Percentiles rank a stretch among this genome's conserved stretches.
Conservation (phyloP, 1,140 invertebrate species). For the Gonioctena quinquepunctata region DNA sequence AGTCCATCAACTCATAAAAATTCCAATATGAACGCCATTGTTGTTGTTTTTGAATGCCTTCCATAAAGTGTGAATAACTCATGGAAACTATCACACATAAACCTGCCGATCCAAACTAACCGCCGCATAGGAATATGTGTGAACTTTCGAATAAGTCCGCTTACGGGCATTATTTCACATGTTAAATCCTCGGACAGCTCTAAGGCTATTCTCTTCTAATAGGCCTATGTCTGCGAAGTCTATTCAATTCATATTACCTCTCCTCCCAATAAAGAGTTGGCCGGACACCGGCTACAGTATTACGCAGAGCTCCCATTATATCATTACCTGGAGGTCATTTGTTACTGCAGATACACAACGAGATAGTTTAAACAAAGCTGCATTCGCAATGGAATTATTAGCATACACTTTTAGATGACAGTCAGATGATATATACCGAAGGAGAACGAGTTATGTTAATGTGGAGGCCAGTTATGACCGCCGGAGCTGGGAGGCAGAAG, state of each 20-base stretch:
- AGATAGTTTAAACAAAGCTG: conserved; percentile 50
- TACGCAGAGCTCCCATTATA: conserved; percentile 39
- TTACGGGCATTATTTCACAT: not conserved
- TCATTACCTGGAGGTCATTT: conserved; percentile 39
- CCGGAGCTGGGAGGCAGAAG: conserved; percentile 39
- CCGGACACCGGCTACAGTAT: conserved; percentile 21
- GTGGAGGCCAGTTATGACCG: conserved; percentile 40
- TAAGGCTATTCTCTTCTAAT: conserved; percentile 8
- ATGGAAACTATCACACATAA: conserved; percentile 2
- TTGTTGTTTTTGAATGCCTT: too few relatives aligned
- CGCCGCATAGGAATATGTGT: conserved; percentile 1
- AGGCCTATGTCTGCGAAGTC: not conserved
- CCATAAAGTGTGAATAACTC: too few relatives aligned
- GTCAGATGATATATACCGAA: conserved; percentile 54
- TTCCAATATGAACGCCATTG: too few relatives aligned
- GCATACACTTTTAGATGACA: conserved; percentile 56
- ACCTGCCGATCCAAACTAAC: not conserved
- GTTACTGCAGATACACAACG: conserved; percentile 38
- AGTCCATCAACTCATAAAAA: too few relatives aligned
- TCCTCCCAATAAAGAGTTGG: conserved; percentile 8
- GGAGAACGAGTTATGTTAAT: conserved; percentile 55
- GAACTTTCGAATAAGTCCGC: not conserved
- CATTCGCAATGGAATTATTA: conserved; percentile 53
- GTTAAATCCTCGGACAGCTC: not conserved
- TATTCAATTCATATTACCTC: conserved; percentile 20